Base-by-base conservation (phyloP, 1,140 invertebrate genomes). In the Caenorhabditis briggsae region DNA sequence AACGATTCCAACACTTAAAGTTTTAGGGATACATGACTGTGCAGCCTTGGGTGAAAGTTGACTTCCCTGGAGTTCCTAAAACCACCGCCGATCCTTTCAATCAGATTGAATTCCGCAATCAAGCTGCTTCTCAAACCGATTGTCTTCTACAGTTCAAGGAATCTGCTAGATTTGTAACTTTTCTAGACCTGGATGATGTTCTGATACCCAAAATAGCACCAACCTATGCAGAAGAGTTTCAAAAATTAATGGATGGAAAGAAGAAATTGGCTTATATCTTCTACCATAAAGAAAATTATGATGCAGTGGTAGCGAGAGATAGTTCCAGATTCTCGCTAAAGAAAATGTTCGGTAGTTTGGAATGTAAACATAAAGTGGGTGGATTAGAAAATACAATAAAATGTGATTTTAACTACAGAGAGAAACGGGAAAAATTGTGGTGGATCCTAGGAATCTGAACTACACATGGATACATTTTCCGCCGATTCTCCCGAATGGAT, bases 401-500 rank as follows among this genome's bases (percentile, higher is more conserved):
- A 12, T 33, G 3, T 25, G 1, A 20, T 61, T 61, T 61, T 25
- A 20, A 61, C 23, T 61, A 33, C 64, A 78, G 70, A 48, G 70
- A 78, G 70, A 78, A 53, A 78, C 70, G 14, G 70, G 70, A 20
- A 78, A 78, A 78, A 78, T 78, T 78, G 70, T 78, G 18, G 70
- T 78, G 18, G 46, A 78, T 78, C 70, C 70, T 2, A 23, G 46
- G 14, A 78, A 50, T 78, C 46, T 78, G 25, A 78, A 78, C 70
- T 78, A 78, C 70, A 78, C 70, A 12, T 78, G 70, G 70, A 78
- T 78, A 78, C 70, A 78, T 78, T 78, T 83, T 18, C 82, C 82
- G 3, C 53, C 82, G 3, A 56, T 83, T 43, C 53, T 58, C 2
- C 82, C 53, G 2, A 83, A 61, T 43, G 56, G 53, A 83, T 83